Base-by-base conservation (phyloP, 2,113 vertebrate genomes). In the Aldabrachelys gigantea region DNA sequence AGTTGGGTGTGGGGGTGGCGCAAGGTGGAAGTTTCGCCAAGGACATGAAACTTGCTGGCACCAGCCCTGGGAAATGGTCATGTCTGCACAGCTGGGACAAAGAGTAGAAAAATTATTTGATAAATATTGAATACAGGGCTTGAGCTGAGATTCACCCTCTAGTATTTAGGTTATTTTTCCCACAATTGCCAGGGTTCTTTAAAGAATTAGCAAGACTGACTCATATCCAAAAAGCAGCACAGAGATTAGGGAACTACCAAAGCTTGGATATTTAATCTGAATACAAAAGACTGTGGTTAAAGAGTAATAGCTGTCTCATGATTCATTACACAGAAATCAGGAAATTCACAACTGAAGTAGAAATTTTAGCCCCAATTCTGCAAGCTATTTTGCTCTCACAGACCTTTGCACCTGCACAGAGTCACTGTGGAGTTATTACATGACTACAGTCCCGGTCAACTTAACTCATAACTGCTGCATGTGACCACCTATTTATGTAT, bases 111-210 rank as follows among this genome's bases (percentile, higher is more conserved):
- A 84, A 47, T 3, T 12, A 16, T 86, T 88, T 93, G 10, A 59
- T 90, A 88, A 84, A 86, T 93, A 54, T 76, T 62, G 84, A 84
- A 95, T 62, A 91, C 90, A 92, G 44, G 38, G 22, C 31, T 95
- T 97, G 88, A 91, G 95, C 84, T 41, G 25, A n/a, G 82, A 93
- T 84, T 82, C 75, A 87, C 12, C 1, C 0, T 69, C 29, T 62
- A 87, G 52, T 65, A 92, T 95, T 92, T 91, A 59, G 85, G 22
- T 62, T 92, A 87, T 97, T 47, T 95, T 93, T 83, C 88, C 31
- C 80, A 80, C 65, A 92, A 93, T 88, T 96, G 84, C 13, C 75
- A 69, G 84, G n/a, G 72, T 89, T 92, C 52, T 94, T 53, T 41
- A 62, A n/a, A 85, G 49, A 82, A 54, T 65, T 85, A 88, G 72